A percentile compares a stretch with the other conserved stretches of the same genome.
Conservation (phyloP, 35 echinoderm and acorn worm species). For the Holothuria glaberrima region DNA sequence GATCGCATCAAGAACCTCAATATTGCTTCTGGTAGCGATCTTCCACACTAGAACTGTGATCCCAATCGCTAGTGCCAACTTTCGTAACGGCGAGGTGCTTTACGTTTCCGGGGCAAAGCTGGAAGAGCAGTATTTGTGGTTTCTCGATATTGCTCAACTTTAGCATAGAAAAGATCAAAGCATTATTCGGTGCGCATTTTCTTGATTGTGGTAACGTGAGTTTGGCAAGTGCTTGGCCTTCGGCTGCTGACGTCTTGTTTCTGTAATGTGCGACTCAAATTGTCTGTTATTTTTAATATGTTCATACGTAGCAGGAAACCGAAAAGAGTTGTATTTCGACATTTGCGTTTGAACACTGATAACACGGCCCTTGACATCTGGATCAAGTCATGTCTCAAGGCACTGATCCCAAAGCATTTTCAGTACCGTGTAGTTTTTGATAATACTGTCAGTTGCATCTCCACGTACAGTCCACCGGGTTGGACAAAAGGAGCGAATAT, state of each 20-base stretch:
- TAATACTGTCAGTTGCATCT: constrained; percentile 10
- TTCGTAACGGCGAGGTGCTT: too few species aligned
- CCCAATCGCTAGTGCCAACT: background rate
- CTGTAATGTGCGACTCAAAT: background rate
- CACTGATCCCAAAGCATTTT: constrained; percentile 12
- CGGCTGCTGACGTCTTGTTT: constrained; percentile 1
- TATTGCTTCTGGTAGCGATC: background rate
- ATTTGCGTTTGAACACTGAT: constrained; percentile 21
- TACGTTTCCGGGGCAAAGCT: too few species aligned
- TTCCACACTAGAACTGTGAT: constrained; percentile 18
- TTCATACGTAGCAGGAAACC: too few species aligned
- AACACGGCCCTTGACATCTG: background rate
- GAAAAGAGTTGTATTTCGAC: constrained; percentile 7
- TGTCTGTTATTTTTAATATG: background rate
- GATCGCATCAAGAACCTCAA: constrained; percentile 19
- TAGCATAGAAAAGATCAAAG: too few species aligned
- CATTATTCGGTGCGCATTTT: constrained; percentile 11
- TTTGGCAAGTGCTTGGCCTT: constrained; percentile 12
- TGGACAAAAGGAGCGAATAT: constrained; percentile 16
- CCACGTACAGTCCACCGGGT: constrained; percentile 12
- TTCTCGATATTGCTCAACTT: too few species aligned
- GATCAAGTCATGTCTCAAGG: constrained; percentile 1
- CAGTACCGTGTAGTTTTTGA: background rate
- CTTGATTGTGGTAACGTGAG: constrained; percentile 1
- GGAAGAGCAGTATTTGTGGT: too few species aligned